Percentiles rank a stretch among this genome's conserved stretches.
Conservation (phyloP, 2,113 vertebrate genomes). For the Malurus alboscapulatus region DNA sequence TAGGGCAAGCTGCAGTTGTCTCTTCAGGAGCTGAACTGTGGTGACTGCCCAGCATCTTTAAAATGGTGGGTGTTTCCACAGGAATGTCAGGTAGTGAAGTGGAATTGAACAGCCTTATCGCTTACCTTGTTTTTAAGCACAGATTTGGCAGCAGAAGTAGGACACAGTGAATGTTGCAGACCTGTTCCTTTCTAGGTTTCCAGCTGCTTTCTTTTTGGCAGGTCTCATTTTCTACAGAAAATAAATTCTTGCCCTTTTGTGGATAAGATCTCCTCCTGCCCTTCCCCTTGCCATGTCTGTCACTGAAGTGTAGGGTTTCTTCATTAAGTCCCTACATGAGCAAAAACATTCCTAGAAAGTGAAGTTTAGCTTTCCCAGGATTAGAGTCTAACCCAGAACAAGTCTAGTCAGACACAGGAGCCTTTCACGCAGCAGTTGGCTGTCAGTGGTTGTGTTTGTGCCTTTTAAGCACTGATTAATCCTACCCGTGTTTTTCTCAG, state of each 20-base stretch:
- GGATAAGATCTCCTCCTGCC: neutral
- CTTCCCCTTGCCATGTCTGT: neutral
- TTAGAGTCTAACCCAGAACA: slow-evolving; percentile 41
- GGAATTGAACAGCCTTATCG: neutral
- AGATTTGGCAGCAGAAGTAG: neutral
- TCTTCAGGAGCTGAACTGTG: neutral
- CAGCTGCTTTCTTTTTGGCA: neutral
- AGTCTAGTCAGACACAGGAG: neutral
- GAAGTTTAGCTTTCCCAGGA: slow-evolving; percentile 27
- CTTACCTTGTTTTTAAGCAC: neutral
- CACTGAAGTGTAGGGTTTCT: slow-evolving; percentile 30
- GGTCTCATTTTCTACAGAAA: neutral
- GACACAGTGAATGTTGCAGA: neutral
- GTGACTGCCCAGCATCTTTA: neutral
- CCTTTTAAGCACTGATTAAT: neutral
- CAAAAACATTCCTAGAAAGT: slow-evolving; percentile 50
- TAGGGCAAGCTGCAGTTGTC: neutral
- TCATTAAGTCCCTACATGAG: slow-evolving; percentile 31
- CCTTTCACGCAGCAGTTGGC: neutral
- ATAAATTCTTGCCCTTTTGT: neutral
- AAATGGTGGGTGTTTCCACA: neutral
- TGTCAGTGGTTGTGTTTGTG: neutral
- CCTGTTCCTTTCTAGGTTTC: neutral
- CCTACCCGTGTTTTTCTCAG: neutral
- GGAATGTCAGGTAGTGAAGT: neutral